phyloP scores from a whole-genome alignment of 2,888 invertebrate genomes.

The Tenthredo scrophulariae region DNA sequence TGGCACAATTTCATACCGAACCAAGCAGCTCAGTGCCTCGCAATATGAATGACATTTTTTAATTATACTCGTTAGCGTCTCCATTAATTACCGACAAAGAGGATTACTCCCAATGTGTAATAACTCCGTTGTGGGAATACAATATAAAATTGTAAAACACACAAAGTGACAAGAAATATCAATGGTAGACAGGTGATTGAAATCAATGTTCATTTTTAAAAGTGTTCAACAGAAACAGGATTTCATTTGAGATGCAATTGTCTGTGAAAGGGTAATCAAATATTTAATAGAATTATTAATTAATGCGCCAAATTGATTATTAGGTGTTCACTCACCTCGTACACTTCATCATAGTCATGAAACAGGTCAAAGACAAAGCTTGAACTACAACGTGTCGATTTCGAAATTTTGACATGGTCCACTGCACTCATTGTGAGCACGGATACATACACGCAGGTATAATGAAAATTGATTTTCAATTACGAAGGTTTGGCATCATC shows the following conservation, averaged over 20 bases:
- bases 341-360: too few species aligned
- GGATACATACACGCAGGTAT: neutral
- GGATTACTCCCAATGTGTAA: neutral
- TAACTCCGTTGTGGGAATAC: neutral
- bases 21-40: neutral
- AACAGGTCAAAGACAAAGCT: too few species aligned
- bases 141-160: neutral
- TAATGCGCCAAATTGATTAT: too few species aligned
- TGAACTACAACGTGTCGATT: neutral
- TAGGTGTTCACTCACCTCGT: too few species aligned
- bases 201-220: neutral
- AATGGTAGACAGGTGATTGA: neutral
- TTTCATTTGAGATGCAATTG: neutral
- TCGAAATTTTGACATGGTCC: neutral
- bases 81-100: neutral
- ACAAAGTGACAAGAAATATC: neutral
- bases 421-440: neutral
- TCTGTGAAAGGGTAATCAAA: neutral
- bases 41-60: neutral
- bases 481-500: neutral
- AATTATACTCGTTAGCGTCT: neutral
- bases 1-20: slow-evolving; percentile 1
- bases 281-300: neutral
- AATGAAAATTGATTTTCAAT: slow-evolving; percentile 19
- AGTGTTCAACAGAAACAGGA: neutral